A percentile compares a stretch with the other conserved stretches of the same genome.
Evolutionary conservation across 2,797 vertebrate species (phyloP).

Genomic region (Catostomus latipinnis): DNA sequence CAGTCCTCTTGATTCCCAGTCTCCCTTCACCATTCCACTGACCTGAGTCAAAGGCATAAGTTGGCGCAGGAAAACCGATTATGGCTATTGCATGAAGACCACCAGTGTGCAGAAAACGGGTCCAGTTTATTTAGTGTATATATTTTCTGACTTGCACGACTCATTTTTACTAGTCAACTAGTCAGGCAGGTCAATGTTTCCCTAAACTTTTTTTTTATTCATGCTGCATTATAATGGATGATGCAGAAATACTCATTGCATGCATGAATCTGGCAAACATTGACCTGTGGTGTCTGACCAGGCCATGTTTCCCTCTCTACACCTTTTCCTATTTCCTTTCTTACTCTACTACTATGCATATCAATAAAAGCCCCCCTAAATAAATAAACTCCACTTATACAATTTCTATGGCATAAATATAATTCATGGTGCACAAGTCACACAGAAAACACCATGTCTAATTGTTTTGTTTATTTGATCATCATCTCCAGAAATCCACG

Average conservation of each 20-base stretch:
- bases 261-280: no score
- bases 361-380: no score
- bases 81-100: conserved; percentile 62
- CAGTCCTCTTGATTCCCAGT: conserved; percentile 3
- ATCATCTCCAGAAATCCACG: conserved; percentile 61
- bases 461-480: conserved; percentile 70
- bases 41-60: conserved; percentile 2
- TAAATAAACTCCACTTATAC: no score
- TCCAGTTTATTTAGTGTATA: conserved; percentile 49
- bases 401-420: not conserved
- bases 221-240: no score
- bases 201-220: no score
- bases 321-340: no score
- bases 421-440: not conserved
- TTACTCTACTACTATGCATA: no score
- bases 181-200: no score
- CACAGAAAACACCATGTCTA: conserved; percentile 50
- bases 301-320: no score
- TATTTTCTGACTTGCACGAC: conserved; percentile 44
- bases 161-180: no score
- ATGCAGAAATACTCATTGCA: no score
- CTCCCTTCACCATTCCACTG: conserved; percentile 6
- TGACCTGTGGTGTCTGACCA: no score
- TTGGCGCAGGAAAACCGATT: conserved; percentile 60
- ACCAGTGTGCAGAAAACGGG: conserved; percentile 15